Evolutionary conservation across 2,888 invertebrate genomes (phyloP), one percentile per base, ranked within the genome.

Genomic region (Subacronicta megacephala): DNA sequence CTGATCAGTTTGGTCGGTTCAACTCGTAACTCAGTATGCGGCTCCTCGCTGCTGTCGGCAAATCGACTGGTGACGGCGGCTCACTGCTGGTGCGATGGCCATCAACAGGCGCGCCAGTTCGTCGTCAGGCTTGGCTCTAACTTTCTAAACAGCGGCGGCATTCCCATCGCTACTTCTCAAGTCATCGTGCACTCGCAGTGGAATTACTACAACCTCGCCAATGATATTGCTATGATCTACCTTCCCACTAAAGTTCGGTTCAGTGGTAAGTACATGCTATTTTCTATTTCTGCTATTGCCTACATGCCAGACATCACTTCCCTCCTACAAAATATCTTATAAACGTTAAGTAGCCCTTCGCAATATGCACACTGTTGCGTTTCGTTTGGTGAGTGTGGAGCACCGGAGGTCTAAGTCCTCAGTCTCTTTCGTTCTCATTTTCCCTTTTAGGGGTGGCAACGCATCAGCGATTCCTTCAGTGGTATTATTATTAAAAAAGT

Each of bases 41-140:
- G 90, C 0, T 79, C 87, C 0, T 79, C 87, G 0, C 74, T 90
- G 1, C 3, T 90, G 2, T 59, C 81, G 0, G 2, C 60, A 13
- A 83, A 70, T 61, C 80, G 88, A 0, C 66, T 86, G 13, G 76
- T 88, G n/a, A 90, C 90, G 0, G 89, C 90, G 0, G 90, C 90
- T 10, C 90, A 90, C 72, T 90, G 90, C 75, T 89, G 89, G 89
- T 73, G 63, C 49, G 87, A 89, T 26, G 84, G 85, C 7, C 0
- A 9, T 6, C 72, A 73, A 41, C 85, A 85, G 26, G 89, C 82
- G 4, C 68, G 61, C 52, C 74, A 72, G 64, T 84, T 88, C 70
- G 55, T 59, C 0, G 88, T 88, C 1, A 86, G 89, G 12, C 78
- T 89, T 2, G 89, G 88, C 45, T 82, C 85, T 2, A 73, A 80